Base-by-base conservation (phyloP, 2,888 invertebrate genomes). In the Eristalis tenax region DNA sequence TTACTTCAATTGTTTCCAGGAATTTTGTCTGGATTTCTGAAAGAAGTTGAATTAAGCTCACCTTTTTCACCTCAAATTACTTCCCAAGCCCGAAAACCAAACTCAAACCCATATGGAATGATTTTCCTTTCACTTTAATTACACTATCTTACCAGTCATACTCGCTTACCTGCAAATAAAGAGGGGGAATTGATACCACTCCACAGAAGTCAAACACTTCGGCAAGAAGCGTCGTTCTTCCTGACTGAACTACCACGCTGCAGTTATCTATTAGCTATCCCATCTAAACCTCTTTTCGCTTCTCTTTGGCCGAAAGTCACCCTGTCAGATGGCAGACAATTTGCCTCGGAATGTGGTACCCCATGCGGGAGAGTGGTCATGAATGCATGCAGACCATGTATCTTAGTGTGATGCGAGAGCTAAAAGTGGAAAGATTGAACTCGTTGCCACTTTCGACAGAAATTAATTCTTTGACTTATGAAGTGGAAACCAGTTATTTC, bases 401-500 rank as follows among this genome's bases (percentile, higher is more conserved):
- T 57, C 32, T 43, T 6, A 69, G 28, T 10, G 40, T 28, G 43
- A 70, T 32, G 4, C 15, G n/a, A 82, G 11, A 38, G 11, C 38
- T 32, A 64, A 23, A 23, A 77, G 76, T 66, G 65, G 35, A 68
- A 68, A 73, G 75, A 82, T 70, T 86, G 74, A 82, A 83, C 86
- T 83, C 74, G 83, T 83, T 86, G 83, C 78, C 78, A 86, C 83
- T 83, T 86, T 86, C 73, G 86, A 83, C 82, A 83, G 86, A 86
- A 83, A 86, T 83, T 86, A 86, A 83, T 86, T 83, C 86, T 86
- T 83, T 86, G 86, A 86, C 86, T 86, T 86, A 86, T 86, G 86
- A 86, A 78, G 83, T 83, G 83, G 86, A 86, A 86, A 73, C 78
- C 78, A 78, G 74, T 86, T 86, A 86, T 75, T 86, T 86, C 86